A percentile compares a stretch with the other conserved stretches of the same genome.
phyloP scores from a whole-genome alignment of 1,140 invertebrate species.

The Drosophila obscura region DNA sequence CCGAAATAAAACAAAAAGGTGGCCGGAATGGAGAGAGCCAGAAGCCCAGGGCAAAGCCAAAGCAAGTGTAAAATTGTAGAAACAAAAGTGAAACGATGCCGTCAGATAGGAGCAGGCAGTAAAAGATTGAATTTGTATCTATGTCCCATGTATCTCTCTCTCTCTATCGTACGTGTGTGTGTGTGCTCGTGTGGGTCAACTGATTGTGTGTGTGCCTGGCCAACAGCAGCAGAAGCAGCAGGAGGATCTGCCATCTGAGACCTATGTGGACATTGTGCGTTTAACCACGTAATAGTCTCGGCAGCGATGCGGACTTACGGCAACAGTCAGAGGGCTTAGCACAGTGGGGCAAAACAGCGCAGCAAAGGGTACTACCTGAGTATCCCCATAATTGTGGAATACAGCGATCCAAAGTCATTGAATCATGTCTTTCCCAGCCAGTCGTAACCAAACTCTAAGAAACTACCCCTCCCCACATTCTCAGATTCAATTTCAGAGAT shows the following conservation, averaged over 20 bases:
- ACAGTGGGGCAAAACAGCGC: slow-evolving; percentile 32
- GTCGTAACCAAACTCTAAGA: neutral
- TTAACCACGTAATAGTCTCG: slow-evolving; percentile 61
- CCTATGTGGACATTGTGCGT: slow-evolving; percentile 60
- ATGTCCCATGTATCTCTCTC: slow-evolving; percentile 44
- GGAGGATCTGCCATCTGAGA: slow-evolving; percentile 49
- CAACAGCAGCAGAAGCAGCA: slow-evolving; percentile 32
- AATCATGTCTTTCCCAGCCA: too few species aligned
- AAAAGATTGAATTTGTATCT: slow-evolving; percentile 62
- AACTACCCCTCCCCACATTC: neutral
- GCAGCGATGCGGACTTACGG: slow-evolving; percentile 46
- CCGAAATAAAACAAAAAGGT: slow-evolving; percentile 10
- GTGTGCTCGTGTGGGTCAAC: slow-evolving; percentile 18
- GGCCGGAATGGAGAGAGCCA: too few species aligned
- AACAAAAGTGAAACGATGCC: slow-evolving; percentile 54
- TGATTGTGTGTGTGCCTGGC: slow-evolving; percentile 59
- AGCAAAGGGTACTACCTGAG: slow-evolving; percentile 1
- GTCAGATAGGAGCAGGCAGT: slow-evolving; percentile 53
- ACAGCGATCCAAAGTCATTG: slow-evolving; percentile 10
- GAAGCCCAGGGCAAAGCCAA: neutral
- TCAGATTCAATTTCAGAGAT: neutral
- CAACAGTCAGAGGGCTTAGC: slow-evolving; percentile 32
- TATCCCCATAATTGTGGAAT: slow-evolving; percentile 40
- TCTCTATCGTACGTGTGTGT: too few species aligned
- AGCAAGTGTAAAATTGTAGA: slow-evolving; percentile 54